Evolutionary conservation across 2,797 vertebrate genomes (phyloP).

Genomic region (Brachyalestes nurse): DNA sequence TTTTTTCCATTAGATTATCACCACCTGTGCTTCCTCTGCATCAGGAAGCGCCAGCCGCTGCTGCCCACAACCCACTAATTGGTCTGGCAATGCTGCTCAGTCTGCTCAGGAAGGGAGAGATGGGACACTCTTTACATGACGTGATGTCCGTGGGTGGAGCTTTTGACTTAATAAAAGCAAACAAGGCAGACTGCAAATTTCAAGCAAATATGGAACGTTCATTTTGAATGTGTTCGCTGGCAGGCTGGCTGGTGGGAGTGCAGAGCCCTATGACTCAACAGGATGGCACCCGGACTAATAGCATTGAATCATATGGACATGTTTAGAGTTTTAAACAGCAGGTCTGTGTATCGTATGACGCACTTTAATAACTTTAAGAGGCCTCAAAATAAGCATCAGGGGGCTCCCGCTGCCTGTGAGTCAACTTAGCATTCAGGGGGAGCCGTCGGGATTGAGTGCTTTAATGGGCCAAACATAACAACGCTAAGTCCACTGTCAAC

Average conservation of each 20-base stretch:
- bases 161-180: background rate
- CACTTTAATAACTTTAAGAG: background rate
- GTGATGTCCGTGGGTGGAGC: background rate
- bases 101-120: background rate
- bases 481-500: constrained; percentile 46
- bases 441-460: constrained; percentile 44
- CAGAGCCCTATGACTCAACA: constrained; percentile 14
- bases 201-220: background rate
- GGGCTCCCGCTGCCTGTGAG: constrained; percentile 37
- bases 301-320: background rate
- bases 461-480: constrained; percentile 55
- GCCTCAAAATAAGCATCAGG: background rate
- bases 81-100: background rate
- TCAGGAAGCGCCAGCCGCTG: too few species aligned
- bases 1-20: too few species aligned
- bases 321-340: background rate
- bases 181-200: background rate
- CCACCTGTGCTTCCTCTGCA: too few species aligned
- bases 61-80: background rate
- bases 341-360: constrained; percentile 2
- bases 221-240: background rate
- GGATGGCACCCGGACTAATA: background rate
- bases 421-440: constrained; percentile 60
- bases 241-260: constrained; percentile 16
- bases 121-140: background rate